phyloP scores from a whole-genome alignment of 2,888 invertebrate genomes.

The Psococerastis gibbosa region DNA sequence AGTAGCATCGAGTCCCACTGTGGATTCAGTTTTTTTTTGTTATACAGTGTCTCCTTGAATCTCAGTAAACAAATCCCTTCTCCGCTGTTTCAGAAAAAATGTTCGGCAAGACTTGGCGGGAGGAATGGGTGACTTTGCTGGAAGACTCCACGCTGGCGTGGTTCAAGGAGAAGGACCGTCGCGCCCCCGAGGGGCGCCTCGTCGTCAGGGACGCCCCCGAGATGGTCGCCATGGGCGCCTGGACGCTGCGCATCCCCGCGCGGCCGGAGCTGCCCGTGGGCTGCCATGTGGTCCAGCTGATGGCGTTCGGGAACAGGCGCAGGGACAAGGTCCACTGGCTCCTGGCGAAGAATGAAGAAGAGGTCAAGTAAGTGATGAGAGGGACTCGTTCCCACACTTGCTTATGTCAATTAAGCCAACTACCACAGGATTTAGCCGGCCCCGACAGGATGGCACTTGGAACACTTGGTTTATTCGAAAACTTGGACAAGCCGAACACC shows the following conservation, averaged over 20 bases:
- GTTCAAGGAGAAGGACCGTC: constrained; percentile 46
- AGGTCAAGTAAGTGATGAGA: constrained; percentile 46
- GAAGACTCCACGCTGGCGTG: constrained; percentile 76
- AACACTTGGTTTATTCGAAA: too few relatives aligned
- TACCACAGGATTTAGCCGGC: too few relatives aligned
- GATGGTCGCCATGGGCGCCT: constrained; percentile 60
- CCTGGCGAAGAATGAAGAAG: constrained; percentile 54
- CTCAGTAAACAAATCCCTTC: neutral
- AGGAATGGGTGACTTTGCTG: constrained; percentile 68
- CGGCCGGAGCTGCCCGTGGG: constrained; percentile 50
- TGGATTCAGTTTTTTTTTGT: too few relatives aligned
- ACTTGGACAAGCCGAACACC: too few relatives aligned
- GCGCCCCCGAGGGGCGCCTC: constrained; percentile 28
- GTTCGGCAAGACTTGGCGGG: constrained; percentile 63
- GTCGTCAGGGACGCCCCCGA: constrained; percentile 63
- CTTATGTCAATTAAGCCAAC: too few relatives aligned
- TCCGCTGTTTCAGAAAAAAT: constrained; percentile 43
- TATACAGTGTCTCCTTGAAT: neutral
- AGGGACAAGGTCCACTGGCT: constrained; percentile 63
- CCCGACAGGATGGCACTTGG: too few relatives aligned
- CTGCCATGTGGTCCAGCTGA: constrained; percentile 48
- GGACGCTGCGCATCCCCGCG: constrained; percentile 58
- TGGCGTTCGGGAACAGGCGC: constrained; percentile 53
- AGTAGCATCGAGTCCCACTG: too few relatives aligned
- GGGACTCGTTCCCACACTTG: too few relatives aligned